Conservation (phyloP, 2,113 vertebrate genomes). For the Tympanuchus pallidicinctus region DNA sequence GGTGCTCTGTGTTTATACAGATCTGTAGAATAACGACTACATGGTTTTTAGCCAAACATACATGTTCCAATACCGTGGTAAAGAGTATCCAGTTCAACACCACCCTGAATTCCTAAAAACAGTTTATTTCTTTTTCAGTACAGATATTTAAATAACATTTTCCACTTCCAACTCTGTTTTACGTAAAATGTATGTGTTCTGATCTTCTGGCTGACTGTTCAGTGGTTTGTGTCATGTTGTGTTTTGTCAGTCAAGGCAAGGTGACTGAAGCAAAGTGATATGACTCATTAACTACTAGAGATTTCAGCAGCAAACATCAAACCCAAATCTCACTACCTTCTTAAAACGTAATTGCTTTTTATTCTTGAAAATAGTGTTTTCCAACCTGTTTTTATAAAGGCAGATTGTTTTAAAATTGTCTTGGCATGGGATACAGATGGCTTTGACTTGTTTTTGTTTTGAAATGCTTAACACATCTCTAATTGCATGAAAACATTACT, state of each 20-base stretch:
- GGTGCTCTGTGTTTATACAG: not conserved
- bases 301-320: not conserved
- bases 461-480: not conserved
- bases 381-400: not conserved
- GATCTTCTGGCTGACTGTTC: not conserved
- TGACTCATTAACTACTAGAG: not conserved
- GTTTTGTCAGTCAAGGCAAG: not conserved
- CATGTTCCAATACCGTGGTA: not conserved
- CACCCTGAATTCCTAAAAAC: not conserved
- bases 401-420: not conserved
- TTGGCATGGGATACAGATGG: not conserved
- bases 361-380: not conserved
- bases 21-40: not conserved
- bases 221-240: not conserved
- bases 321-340: not conserved
- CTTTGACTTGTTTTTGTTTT: not conserved
- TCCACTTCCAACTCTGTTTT: not conserved
- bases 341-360: constrained; percentile 31
- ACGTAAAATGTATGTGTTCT: not conserved
- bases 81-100: not conserved
- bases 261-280: not conserved
- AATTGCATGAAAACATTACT: constrained; percentile 12
- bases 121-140: not conserved
- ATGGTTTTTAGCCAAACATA: not conserved
- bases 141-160: not conserved